Evolutionary conservation across 2,888 invertebrate genomes (phyloP).

Genomic region (Encarsia formosa): DNA sequence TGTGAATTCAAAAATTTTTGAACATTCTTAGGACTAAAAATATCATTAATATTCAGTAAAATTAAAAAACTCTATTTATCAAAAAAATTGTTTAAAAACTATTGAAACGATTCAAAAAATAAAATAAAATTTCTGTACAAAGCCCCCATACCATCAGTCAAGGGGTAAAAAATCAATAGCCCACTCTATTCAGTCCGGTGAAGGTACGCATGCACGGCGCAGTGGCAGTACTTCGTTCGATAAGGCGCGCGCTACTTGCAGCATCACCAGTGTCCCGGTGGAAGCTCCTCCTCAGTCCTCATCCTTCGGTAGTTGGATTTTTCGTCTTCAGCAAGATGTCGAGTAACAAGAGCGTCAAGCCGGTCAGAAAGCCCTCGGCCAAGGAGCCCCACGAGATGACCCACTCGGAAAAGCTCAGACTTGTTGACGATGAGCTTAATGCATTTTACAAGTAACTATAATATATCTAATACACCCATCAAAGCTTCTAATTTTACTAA

Average conservation of each 20-base stretch:
- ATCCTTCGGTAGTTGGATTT: no score
- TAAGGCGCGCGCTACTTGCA: background rate
- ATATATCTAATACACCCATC: no score
- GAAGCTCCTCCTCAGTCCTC: background rate
- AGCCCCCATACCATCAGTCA: background rate
- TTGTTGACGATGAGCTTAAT: slow-evolving; percentile 49
- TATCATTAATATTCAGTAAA: no score
- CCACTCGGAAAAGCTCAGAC: slow-evolving; percentile 45
- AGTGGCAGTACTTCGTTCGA: background rate
- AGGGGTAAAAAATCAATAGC: background rate
- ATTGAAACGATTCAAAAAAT: no score
- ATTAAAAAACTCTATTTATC: no score
- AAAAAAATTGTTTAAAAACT: no score
- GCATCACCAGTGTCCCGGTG: background rate
- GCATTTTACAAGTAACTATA: slow-evolving; percentile 46
- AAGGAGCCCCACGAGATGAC: slow-evolving; percentile 50
- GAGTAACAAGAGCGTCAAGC: slow-evolving; percentile 21
- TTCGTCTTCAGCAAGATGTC: slow-evolving; percentile 18
- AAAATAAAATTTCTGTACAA: no score
- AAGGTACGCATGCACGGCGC: background rate
- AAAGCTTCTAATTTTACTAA: no score
- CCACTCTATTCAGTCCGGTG: background rate
- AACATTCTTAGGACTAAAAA: no score
- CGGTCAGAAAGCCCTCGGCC: slow-evolving; percentile 40
- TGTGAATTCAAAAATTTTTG: no score